phyloP scores from a whole-genome alignment of 2,797 vertebrate genomes.

The Eulemur mongoz region DNA sequence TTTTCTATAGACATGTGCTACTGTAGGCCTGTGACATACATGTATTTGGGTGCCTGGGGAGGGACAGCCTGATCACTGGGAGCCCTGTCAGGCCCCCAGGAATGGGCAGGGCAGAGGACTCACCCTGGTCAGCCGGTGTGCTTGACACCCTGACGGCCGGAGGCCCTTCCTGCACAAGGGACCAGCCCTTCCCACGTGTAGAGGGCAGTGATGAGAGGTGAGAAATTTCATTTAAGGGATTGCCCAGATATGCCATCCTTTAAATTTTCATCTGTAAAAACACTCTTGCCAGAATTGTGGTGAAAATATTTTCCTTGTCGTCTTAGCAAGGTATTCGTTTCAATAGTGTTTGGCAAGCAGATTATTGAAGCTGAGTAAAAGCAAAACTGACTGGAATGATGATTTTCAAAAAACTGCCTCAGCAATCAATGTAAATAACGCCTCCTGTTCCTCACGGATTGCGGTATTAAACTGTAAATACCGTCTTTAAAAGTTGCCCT shows the following conservation, averaged over 20 bases:
- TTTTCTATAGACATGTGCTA: not conserved
- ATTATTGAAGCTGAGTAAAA: conserved; percentile 32
- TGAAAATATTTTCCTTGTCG: not conserved
- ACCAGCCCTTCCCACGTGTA: not conserved
- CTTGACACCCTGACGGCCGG: not conserved
- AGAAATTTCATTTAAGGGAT: not conserved
- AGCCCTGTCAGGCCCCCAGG: not conserved
- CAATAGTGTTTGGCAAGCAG: not conserved
- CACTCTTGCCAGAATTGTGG: not conserved
- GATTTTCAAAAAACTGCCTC: not conserved
- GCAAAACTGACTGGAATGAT: not conserved
- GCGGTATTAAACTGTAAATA: not conserved
- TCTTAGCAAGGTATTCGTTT: not conserved
- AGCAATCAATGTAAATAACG: not conserved
- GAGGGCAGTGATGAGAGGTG: not conserved
- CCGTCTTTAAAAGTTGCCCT: not conserved
- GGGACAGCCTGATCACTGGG: not conserved
- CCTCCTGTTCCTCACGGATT: not conserved
- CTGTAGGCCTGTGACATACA: not conserved
- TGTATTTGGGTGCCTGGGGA: not conserved
- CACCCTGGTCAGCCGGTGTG: not conserved
- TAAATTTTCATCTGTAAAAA: conserved; percentile 16
- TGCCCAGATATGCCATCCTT: not conserved
- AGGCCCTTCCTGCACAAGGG: not conserved
- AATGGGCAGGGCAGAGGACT: not conserved